Evolutionary conservation across 92 coral and sea anemone species (phyloP).

Genomic region (Siderastrea siderea): DNA sequence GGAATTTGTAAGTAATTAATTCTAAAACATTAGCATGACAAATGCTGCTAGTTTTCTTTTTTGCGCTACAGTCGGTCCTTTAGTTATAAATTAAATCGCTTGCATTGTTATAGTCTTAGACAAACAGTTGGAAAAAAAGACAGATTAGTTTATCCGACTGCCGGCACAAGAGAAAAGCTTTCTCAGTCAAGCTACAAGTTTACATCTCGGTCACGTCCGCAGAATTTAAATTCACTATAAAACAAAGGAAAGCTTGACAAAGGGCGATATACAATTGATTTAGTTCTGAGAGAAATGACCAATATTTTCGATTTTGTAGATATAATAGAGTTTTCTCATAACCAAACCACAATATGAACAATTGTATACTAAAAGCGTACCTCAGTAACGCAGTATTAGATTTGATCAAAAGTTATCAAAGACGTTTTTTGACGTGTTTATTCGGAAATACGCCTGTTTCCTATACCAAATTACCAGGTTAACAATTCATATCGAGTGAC

Average conservation of each 20-base stretch:
- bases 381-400: neutral
- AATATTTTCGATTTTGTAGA: neutral
- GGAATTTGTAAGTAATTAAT: slow-evolving; percentile 28
- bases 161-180: neutral
- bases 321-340: neutral
- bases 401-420: neutral
- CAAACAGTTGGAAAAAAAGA: slow-evolving; percentile 15
- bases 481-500: neutral
- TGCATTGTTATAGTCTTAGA: slow-evolving; percentile 9
- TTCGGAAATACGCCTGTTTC: neutral
- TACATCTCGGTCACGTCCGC: slow-evolving; percentile 15
- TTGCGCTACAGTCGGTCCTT: neutral
- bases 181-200: neutral
- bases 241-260: slow-evolving; percentile 26
- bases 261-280: neutral
- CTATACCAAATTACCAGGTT: neutral
- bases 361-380: neutral
- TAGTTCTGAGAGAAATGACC: neutral
- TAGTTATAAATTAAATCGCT: neutral
- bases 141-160: neutral
- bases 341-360: neutral
- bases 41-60: slow-evolving; percentile 18
- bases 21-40: slow-evolving; percentile 35
- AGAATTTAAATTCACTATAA: neutral
- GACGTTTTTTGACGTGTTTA: too few relatives aligned